Base-by-base conservation (phyloP, 2,888 invertebrate species). In the Tetragonula carbonaria region DNA sequence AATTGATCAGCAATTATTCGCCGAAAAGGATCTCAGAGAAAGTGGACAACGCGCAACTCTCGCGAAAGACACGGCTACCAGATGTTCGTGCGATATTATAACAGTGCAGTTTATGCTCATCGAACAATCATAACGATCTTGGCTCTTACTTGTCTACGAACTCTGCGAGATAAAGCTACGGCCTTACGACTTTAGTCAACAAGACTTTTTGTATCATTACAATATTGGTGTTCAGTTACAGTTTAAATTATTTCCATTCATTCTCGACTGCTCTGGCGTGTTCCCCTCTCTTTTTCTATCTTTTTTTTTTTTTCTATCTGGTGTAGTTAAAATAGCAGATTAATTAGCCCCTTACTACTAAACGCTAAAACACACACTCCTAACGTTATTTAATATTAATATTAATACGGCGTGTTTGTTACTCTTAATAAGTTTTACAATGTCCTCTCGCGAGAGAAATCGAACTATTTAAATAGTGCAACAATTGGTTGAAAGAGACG, bases 221-320 rank as follows among this genome's bases (percentile, higher is more conserved):
- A 92, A 89, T 90, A 92, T 94, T 94, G 94, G 94, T 94, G 94
- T 94, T 94, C 93, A 93, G 90, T 94, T 94, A 94, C 94, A 94
- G 94, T 94, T 93, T 91, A 91, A 86, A 62, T 84, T 66, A 87
- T 88, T 86, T 73, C 33, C 78, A 53, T 75, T 68, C 77, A 63
- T 62, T 79, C 71, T 66, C 55, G 38, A 59, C 55, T 70, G 68
- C n/a, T n/a, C 53, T 67, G 71, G 80, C 62, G n/a, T 66, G 0
- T 45, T 8, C 8, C 38, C 8, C 3, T 33, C 33, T 33, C 33
- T 33, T 28, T 28, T 28, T 2, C 51, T 33, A 51, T 45, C n/a
- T 50, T 53, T 13, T 59, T 50, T 59, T 4, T 57, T n/a, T 5
- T n/a, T 16, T 45, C 33, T 62, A 53, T 57, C 14, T 4, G n/a